Evolutionary conservation across 2,113 vertebrate genomes (phyloP).

Genomic region (Ameiurus melas): DNA sequence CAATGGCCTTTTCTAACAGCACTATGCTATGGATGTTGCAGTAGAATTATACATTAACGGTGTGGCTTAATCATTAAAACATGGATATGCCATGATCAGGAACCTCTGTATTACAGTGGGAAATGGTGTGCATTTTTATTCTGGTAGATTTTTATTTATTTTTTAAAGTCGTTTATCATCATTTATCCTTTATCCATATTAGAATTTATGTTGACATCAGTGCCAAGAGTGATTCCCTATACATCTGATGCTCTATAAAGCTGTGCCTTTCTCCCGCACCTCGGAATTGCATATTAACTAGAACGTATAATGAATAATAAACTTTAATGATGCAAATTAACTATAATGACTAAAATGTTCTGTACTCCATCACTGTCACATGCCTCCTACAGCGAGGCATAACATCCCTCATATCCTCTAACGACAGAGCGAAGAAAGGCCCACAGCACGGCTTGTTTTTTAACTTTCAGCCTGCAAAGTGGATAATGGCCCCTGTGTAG

Average conservation of each 20-base stretch:
- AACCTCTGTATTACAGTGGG: not conserved
- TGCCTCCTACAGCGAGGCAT: slow-evolving; percentile 19
- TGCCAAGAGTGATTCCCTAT: not conserved
- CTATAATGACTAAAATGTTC: slow-evolving; percentile 31
- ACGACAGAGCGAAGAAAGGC: slow-evolving; percentile 5
- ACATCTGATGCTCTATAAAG: slow-evolving; percentile 16
- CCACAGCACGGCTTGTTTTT: slow-evolving; percentile 8
- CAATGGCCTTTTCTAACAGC: not conserved
- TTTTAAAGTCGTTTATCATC: too few species aligned
- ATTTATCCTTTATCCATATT: not conserved
- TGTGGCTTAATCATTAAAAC: not conserved
- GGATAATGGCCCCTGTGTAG: slow-evolving; percentile 39
- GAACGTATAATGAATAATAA: slow-evolving; percentile 31
- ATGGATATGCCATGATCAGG: not conserved
- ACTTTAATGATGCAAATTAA: slow-evolving; percentile 32
- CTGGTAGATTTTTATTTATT: not conserved
- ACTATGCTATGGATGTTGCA: not conserved
- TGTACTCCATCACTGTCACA: slow-evolving; percentile 24
- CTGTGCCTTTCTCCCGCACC: not conserved
- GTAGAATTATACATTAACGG: not conserved
- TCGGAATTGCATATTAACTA: slow-evolving; percentile 20
- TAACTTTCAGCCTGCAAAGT: slow-evolving; percentile 39
- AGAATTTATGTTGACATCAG: not conserved
- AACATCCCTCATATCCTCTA: slow-evolving; percentile 6
- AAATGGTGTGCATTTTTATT: not conserved